Base-by-base conservation (phyloP, 2,113 vertebrate species). In the Tinamus guttatus region DNA sequence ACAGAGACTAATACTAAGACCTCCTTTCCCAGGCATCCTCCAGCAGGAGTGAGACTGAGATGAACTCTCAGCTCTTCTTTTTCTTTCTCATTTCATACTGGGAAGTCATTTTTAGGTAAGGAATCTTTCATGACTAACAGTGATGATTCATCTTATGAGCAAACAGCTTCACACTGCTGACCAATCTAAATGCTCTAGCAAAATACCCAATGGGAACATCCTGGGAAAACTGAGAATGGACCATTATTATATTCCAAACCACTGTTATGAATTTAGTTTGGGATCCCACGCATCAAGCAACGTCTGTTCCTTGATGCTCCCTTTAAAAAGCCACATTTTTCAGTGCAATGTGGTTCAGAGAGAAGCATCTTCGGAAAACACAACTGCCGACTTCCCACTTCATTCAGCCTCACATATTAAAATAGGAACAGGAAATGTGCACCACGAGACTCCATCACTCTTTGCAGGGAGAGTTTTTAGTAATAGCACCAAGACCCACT, bases 111-210 rank as follows among this genome's bases (percentile, higher is more conserved):
- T 51, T 0, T 7, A 92, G 89, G 91, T 69, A 76, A 76, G 87
- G 70, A 62, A 82, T 59, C 75, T 87, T 91, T 56, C 22, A 36
- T 95, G 95, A 96, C 91, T 96, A 94, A 62, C 60, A 15, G 92
- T 7, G 67, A 82, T 97, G 94, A 96, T 82, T 97, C 93, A 95
- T 63, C 63, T 85, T 74, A 52, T 63, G 65, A 65, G 94, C 87
- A 81, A 92, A 74, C 49, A 69, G 91, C 84, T 73, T 91, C 94
- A 87, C 24, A 7, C 0, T 52, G 81, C 77, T 85, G 94, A 87
- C 81, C 78, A 68, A 20, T 6, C 75, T 6, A 70, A 90, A 65
- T 84, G 65, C 80, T 88, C 68, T 17, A 89, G n/a, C 67, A 54
- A 49, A 71, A 63, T 1, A 92, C 40, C 58, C 52, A 85, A 4